Evolutionary conservation across 2,113 vertebrate species (phyloP), one percentile per base, ranked within the genome.

Genomic region (Sinosuthora webbiana): DNA sequence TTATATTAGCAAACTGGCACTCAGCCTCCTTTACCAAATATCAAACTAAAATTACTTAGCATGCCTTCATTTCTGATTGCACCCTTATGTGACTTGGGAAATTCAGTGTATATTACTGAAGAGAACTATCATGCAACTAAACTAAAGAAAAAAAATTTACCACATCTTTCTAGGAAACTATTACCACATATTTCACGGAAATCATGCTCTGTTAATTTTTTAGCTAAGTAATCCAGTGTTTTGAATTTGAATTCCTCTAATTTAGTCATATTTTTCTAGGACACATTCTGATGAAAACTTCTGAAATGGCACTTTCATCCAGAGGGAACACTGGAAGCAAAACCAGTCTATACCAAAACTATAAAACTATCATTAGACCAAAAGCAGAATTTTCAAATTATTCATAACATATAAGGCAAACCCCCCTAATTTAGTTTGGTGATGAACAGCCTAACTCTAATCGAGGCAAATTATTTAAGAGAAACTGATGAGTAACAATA

Each of bases 131-230:
- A 45, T 64, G 79, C 57, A 89, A 88, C 15, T 74, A 78, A 92
- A 87, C 33, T 55, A 59, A 83, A 80, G 19, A 70, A 83, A 63
- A 59, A 68, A 81, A 74, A 69, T 74, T 71, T 92, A 92, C 75
- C 80, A 94, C 88, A 93, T 89, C 94, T 83, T 94, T 97, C 95
- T 93, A 97, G 90, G 87, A 96, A 96, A 87, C 53, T 89, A 23
- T 95, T 93, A 80, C 83, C 88, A 97, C 90, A 91, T 85, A 63
- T 82, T 95, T 92, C 74, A 5, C 87, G 37, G 89, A 95, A 95
- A 87, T 93, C 52, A 94, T 50, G 60, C 49, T 87, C 78, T 89
- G 65, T 62, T 89, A 56, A 78, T 79, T 83, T 92, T 89, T 91
- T 37, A 79, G 71, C 75, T 73, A 65, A 93, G 41, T 64, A 93